Evolutionary conservation across 1,140 invertebrate genomes (phyloP), one percentile per base, ranked within the genome.

Genomic region (Lordiphosa mommai): DNA sequence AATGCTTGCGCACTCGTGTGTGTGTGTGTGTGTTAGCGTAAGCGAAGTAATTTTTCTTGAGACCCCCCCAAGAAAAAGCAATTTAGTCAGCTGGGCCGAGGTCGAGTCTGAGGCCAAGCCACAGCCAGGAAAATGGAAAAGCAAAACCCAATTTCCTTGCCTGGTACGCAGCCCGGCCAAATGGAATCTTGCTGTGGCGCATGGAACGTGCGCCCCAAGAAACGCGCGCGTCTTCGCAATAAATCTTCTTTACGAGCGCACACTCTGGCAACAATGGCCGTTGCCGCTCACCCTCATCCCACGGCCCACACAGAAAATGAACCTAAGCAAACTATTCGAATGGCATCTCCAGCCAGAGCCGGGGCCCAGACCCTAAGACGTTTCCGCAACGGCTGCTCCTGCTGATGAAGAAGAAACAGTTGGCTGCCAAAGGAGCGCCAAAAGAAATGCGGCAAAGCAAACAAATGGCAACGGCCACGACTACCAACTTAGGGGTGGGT

Each of bases 181-280:
- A 76, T 74, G 72, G 72, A 84, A 76, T 72, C 73, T 76, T 76
- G 74, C 68, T 60, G 66, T 33, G 49, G 55, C 61, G 32, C 69
- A 47, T 60, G 70, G 49, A 64, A 74, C 72, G 65, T 63, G 63
- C 69, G 63, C 50, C 63, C 58, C 69, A 86, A 86, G 76, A 82
- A 87, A 84, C 61, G 85, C 70, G 77, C 85, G 85, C 86, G 85
- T 87, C 85, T 82, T 88, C 72, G 61, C 86, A 87, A 88, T 88
- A 88, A 87, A 88, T 88, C 86, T 88, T 77, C 64, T 88, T 88
- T 88, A 88, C 86, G 86, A 88, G 79, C 80, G 79, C 80, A 88
- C 86, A 87, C 86, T 84, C 76, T 88, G 86, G 86, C 85, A 82
- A 82, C 85, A 87, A 87, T 87, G 85, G 85, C 85, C 68, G 66